Conservation (phyloP, 2,797 vertebrate genomes). For the Lates japonicus region DNA sequence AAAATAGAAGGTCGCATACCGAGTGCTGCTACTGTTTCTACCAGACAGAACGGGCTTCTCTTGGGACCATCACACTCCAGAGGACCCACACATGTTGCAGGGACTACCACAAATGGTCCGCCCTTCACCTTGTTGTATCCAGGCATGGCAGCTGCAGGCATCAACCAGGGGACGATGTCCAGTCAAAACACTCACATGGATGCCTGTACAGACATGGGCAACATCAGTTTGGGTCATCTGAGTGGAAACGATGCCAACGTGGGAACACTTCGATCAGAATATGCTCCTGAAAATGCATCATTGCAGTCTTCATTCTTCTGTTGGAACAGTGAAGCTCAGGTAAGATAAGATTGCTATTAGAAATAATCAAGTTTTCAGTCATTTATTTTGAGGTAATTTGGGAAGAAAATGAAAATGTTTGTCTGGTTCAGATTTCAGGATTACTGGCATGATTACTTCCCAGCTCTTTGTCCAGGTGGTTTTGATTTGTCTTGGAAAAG, state of each 20-base stretch:
- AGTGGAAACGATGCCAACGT: not conserved
- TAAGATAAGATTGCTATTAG: not conserved
- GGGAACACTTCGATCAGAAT: not conserved
- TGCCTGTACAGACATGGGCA: not conserved
- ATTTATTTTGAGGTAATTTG: not conserved
- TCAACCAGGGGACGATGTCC: not conserved
- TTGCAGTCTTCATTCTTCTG: conserved; percentile 39
- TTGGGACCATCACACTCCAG: conserved; percentile 7
- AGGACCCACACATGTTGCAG: not conserved
- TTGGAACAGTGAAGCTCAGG: conserved; percentile 51
- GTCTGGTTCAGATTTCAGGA: conserved; percentile 8
- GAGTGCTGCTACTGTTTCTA: not conserved
- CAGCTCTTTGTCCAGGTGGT: conserved; percentile 27
- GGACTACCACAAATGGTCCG: not conserved
- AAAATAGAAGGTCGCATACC: conserved; percentile 25
- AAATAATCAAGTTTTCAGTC: not conserved
- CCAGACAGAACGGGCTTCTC: conserved; percentile 8
- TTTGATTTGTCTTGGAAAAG: conserved; percentile 24
- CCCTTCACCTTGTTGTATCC: conserved; percentile 12
- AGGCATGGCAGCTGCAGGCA: not conserved
- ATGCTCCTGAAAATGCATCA: not conserved
- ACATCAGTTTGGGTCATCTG: conserved; percentile 18
- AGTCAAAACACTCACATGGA: not conserved
- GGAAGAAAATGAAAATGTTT: not conserved
- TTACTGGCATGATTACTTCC: not conserved